These are phyloP conservation scores for Melitaea cinxia DNA, from an alignment of 1,140 invertebrate genomes.

Conservation along the genomic window DNA sequence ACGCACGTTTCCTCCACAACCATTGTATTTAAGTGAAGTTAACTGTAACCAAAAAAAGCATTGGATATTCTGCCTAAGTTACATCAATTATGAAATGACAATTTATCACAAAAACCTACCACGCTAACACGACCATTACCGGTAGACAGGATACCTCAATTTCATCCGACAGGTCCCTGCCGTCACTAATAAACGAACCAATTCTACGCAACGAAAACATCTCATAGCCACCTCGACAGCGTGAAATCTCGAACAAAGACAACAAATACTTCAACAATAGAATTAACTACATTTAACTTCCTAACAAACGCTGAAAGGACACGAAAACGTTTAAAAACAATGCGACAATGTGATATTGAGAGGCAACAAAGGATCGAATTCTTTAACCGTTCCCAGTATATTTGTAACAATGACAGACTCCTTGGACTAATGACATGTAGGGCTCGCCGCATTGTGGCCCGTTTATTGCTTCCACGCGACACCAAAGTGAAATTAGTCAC, in stretches of 20 bases:
- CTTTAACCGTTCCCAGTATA: slow-evolving; percentile 64
- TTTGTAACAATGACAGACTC: slow-evolving; percentile 59
- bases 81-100: not conserved
- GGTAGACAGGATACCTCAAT: slow-evolving; percentile 33
- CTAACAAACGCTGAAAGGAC: slow-evolving; percentile 72
- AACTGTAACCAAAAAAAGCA: not conserved
- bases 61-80: not conserved
- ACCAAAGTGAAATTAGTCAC: slow-evolving; percentile 75
- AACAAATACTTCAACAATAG: slow-evolving; percentile 70
- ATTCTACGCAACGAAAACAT: slow-evolving; percentile 69
- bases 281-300: slow-evolving; percentile 79
- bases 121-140: slow-evolving; percentile 22
- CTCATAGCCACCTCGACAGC: slow-evolving; percentile 50
- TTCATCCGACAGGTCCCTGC: slow-evolving; percentile 64
- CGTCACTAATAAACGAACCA: slow-evolving; percentile 71
- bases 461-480: slow-evolving; percentile 79
- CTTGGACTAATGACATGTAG: slow-evolving; percentile 66
- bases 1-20: no score
- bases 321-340: slow-evolving; percentile 71
- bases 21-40: no score
- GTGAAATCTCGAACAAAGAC: slow-evolving; percentile 66
- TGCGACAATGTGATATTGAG: slow-evolving; percentile 54
- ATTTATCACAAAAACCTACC: slow-evolving; percentile 16
- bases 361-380: slow-evolving; percentile 57
- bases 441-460: slow-evolving; percentile 66